Evolutionary conservation across 2,888 invertebrate genomes (phyloP).

Genomic region (Gandaritis pyraliata): DNA sequence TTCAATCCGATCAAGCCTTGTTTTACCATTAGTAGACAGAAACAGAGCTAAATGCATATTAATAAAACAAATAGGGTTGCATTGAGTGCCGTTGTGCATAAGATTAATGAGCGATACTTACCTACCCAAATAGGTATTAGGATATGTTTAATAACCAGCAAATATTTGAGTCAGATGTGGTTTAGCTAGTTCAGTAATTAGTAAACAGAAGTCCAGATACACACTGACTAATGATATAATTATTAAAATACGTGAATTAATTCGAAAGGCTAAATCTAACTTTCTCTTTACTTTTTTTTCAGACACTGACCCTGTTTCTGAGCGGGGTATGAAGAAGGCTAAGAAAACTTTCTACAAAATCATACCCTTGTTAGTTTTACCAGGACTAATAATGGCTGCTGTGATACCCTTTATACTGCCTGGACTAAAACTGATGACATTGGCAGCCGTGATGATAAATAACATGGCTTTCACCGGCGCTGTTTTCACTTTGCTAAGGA

Average conservation of each 20-base stretch:
- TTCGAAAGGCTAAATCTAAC: not conserved
- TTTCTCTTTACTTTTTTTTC: conserved; percentile 36
- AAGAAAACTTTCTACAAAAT: conserved; percentile 65
- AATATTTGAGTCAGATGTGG: not conserved
- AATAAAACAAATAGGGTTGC: not conserved
- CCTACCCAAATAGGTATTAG: too few species aligned
- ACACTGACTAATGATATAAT: not conserved
- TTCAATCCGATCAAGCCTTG: not conserved
- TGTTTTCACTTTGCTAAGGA: conserved; percentile 82
- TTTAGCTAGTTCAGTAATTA: not conserved
- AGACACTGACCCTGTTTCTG: conserved; percentile 53
- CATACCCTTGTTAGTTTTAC: conserved; percentile 84
- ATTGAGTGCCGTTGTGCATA: not conserved
- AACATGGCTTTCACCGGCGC: conserved; percentile 87
- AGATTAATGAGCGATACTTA: conserved; percentile 1
- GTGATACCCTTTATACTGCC: conserved; percentile 88
- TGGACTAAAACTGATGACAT: conserved; percentile 86
- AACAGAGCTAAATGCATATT: not conserved
- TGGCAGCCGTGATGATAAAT: conserved; percentile 86
- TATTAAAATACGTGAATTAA: not conserved
- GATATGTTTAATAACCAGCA: too few species aligned
- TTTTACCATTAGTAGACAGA: not conserved
- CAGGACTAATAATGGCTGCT: conserved; percentile 87
- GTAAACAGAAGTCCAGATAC: not conserved
- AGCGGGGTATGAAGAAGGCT: conserved; percentile 68